These are phyloP conservation scores for Cryptotermes secundus DNA, from an alignment of 1,140 invertebrate genomes.

Conservation along the genomic window DNA sequence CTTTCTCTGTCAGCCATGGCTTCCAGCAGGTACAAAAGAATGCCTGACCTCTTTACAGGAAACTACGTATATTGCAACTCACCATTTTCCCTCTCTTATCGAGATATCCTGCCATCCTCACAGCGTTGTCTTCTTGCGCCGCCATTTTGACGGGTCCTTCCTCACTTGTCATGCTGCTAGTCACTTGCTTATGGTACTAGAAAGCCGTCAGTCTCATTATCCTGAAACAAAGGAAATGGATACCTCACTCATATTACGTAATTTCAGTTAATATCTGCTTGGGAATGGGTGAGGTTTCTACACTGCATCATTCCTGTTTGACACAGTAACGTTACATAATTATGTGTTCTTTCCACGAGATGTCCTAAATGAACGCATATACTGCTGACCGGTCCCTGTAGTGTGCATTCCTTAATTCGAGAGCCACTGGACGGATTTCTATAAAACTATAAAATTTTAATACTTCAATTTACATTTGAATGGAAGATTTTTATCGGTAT, in stretches of 20 bases:
- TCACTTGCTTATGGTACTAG: too few species aligned
- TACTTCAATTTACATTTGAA: too few species aligned
- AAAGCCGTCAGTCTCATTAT: neutral
- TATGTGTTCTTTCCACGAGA: too few species aligned
- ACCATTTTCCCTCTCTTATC: slow-evolving; percentile 53
- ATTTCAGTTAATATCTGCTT: neutral
- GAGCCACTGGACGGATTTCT: too few species aligned
- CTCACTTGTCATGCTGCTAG: neutral
- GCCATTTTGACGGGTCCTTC: neutral
- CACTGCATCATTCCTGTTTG: neutral
- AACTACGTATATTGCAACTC: slow-evolving; percentile 37
- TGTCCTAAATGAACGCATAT: too few species aligned
- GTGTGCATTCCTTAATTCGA: too few species aligned
- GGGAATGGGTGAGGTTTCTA: neutral
- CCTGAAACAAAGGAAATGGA: neutral
- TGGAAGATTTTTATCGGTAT: too few species aligned
- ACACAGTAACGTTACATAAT: too few species aligned
- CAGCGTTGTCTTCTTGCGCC: slow-evolving; percentile 22
- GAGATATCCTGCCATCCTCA: slow-evolving; percentile 51
- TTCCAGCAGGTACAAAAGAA: too few species aligned
- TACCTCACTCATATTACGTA: neutral
- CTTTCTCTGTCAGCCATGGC: too few species aligned
- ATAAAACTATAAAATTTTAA: too few species aligned
- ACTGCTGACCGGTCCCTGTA: too few species aligned
- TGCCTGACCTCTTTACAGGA: neutral